phyloP scores from a whole-genome alignment of 2,113 vertebrate species.

The Malurus alboscapulatus region DNA sequence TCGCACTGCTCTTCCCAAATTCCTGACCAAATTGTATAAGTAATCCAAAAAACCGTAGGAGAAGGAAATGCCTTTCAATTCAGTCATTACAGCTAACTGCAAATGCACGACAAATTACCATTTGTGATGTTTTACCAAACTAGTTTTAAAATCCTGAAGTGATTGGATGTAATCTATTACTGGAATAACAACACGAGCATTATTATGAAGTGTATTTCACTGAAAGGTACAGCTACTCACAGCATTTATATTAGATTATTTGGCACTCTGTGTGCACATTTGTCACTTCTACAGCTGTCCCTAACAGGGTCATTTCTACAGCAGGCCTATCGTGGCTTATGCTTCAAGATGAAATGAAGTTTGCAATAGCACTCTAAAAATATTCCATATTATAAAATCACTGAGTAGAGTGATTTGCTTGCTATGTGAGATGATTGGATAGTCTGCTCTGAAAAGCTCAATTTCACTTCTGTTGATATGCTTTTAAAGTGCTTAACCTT shows the following conservation, averaged over 20 bases:
- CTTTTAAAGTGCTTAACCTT: conserved; percentile 53
- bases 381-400: background rate
- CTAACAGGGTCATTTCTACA: background rate
- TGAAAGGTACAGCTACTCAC: background rate
- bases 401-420: conserved; percentile 26
- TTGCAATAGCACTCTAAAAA: background rate
- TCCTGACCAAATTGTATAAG: background rate
- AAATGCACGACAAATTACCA: background rate
- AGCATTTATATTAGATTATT: background rate
- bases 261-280: background rate
- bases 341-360: background rate
- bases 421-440: conserved; percentile 32
- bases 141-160: background rate
- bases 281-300: conserved; percentile 2
- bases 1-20: background rate
- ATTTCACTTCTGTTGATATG: conserved; percentile 56
- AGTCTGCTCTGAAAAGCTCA: conserved; percentile 57
- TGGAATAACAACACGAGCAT: background rate
- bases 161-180: background rate
- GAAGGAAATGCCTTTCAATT: background rate
- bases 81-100: background rate
- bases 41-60: background rate
- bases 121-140: background rate
- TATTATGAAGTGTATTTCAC: background rate
- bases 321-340: background rate